A percentile compares a stretch with the other conserved stretches of the same genome.
These are phyloP conservation scores for Schizopygopsis pylzovi DNA, from an alignment of 2,797 vertebrate genomes.

Conservation along the genomic window DNA sequence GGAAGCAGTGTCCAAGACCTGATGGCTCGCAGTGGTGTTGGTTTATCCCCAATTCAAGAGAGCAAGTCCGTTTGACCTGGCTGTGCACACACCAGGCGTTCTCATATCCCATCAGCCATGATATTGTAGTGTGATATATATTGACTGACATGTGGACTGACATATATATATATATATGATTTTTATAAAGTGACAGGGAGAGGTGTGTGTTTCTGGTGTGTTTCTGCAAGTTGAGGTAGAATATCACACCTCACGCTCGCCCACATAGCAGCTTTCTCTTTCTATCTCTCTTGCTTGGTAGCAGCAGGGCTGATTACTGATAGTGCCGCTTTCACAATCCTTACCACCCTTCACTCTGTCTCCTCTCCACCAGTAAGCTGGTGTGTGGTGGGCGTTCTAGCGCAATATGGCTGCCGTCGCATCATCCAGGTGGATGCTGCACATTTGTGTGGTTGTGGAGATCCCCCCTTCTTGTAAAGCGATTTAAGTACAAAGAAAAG, in stretches of 20 bases:
- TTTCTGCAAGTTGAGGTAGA: background rate
- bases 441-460: too few relatives aligned
- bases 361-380: too few relatives aligned
- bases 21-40: slow-evolving; percentile 67
- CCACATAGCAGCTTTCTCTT: slow-evolving; percentile 63
- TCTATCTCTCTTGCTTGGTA: slow-evolving; percentile 43
- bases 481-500: too few relatives aligned
- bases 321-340: slow-evolving; percentile 10
- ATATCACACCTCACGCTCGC: slow-evolving; percentile 52
- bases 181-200: background rate
- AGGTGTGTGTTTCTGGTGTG: slow-evolving; percentile 14
- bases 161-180: background rate
- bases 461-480: too few relatives aligned
- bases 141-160: background rate
- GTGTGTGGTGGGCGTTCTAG: too few relatives aligned
- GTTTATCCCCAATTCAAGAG: slow-evolving; percentile 50
- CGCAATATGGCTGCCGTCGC: too few relatives aligned
- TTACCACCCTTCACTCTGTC: background rate
- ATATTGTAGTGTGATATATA: background rate
- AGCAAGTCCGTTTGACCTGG: slow-evolving; percentile 53
- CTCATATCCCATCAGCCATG: background rate
- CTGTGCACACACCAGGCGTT: background rate
- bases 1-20: slow-evolving; percentile 66
- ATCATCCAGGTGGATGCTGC: too few relatives aligned
- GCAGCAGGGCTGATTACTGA: background rate